These are phyloP conservation scores for Heliornis fulica DNA, from an alignment of 2,113 vertebrate genomes.

Conservation along the genomic window DNA sequence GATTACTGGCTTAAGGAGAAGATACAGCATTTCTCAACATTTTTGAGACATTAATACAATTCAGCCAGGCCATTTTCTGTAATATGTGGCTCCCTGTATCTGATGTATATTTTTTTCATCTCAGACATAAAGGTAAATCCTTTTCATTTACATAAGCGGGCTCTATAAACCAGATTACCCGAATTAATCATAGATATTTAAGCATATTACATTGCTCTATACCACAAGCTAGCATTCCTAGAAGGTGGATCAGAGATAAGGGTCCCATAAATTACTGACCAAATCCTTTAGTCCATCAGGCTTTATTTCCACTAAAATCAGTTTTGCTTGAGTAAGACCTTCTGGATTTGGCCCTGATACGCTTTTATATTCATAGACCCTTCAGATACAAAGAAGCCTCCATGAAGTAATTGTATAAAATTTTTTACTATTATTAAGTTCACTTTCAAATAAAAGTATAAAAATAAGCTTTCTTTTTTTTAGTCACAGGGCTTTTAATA, in stretches of 20 bases:
- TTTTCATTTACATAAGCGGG: constrained; percentile 56
- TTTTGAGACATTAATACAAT: constrained; percentile 59
- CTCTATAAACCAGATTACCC: constrained; percentile 63
- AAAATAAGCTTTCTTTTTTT: neutral
- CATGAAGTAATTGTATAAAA: neutral
- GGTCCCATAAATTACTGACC: constrained; percentile 48
- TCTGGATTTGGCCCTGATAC: constrained; percentile 12
- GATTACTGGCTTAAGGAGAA: constrained; percentile 61
- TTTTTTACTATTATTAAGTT: neutral
- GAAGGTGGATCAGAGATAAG: constrained; percentile 63
- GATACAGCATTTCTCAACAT: constrained; percentile 42
- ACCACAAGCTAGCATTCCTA: constrained; percentile 50
- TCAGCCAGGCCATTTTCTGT: constrained; percentile 53
- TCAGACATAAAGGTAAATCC: constrained; percentile 69
- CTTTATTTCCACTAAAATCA: constrained; percentile 64
- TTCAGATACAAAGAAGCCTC: neutral
- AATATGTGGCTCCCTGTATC: constrained; percentile 48
- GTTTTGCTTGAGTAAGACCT: constrained; percentile 39
- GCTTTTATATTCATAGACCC: constrained; percentile 42
- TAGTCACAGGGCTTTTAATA: neutral
- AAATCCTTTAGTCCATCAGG: constrained; percentile 61
- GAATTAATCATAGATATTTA: constrained; percentile 66
- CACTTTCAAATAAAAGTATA: neutral
- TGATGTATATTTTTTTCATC: constrained; percentile 69
- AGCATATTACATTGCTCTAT: constrained; percentile 56